phyloP scores from a whole-genome alignment of 2,113 vertebrate species.

The Lepus americanus region DNA sequence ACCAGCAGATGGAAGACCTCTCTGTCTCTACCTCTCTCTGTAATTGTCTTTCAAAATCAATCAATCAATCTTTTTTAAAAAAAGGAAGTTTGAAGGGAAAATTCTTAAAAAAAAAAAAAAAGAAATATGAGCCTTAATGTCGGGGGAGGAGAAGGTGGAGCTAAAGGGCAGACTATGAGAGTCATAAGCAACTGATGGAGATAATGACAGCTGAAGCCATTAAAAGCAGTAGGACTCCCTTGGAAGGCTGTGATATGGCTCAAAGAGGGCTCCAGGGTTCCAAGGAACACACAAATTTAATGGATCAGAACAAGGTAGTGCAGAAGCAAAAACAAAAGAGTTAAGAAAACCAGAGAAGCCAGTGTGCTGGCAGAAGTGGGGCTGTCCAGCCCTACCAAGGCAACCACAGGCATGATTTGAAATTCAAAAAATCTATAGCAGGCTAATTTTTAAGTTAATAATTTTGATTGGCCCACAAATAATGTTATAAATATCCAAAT shows the following conservation, averaged over 20 bases:
- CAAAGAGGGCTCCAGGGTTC: background rate
- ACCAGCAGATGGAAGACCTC: too few relatives aligned
- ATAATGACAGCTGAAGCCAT: background rate
- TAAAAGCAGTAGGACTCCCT: background rate
- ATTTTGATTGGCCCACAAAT: too few relatives aligned
- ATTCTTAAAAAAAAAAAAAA: too few relatives aligned
- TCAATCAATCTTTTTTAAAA: too few relatives aligned
- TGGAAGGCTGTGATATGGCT: background rate
- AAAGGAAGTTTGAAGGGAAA: too few relatives aligned
- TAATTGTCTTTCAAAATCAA: too few relatives aligned
- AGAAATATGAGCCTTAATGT: background rate
- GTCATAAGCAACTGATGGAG: background rate
- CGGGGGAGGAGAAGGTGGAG: background rate
- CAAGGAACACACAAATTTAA: background rate
- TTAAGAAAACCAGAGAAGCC: background rate
- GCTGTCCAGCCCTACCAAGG: too few relatives aligned
- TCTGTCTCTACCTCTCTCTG: too few relatives aligned
- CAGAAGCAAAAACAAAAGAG: background rate
- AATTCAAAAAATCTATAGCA: too few relatives aligned
- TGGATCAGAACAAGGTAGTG: background rate
- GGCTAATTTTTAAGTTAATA: too few relatives aligned
- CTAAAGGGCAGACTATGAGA: background rate
- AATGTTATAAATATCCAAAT: too few relatives aligned
- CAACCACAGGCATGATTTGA: too few relatives aligned
- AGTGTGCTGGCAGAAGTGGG: background rate